These are phyloP conservation scores for Palaemon carinicauda DNA, from an alignment of 1,140 invertebrate genomes.

Conservation along the genomic window DNA sequence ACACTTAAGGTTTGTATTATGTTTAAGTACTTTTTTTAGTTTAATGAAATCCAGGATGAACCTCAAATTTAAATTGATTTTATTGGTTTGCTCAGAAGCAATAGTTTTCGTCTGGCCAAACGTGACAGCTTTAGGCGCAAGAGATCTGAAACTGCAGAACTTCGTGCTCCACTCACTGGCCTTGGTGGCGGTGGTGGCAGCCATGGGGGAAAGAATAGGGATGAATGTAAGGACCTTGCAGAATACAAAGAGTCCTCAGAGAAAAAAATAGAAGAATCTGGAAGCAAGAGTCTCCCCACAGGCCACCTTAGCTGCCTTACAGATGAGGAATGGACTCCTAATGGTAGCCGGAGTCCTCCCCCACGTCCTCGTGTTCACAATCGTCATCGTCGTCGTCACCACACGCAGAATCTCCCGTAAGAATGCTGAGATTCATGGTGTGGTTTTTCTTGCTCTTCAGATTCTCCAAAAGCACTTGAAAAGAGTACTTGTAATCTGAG, in stretches of 20 bases:
- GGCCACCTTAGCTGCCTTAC: conserved; percentile 35
- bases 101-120: conserved; percentile 42
- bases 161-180: neutral
- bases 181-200: conserved; percentile 5
- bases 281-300: conserved; percentile 48
- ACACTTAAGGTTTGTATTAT: too few species aligned
- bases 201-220: too few species aligned
- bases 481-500: neutral
- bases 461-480: neutral
- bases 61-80: neutral
- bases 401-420: conserved; percentile 39
- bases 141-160: conserved; percentile 17
- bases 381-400: conserved; percentile 49
- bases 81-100: conserved; percentile 39
- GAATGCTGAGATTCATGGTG: conserved; percentile 5
- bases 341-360: neutral
- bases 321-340: conserved; percentile 30
- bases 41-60: too few species aligned
- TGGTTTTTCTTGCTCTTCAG: neutral
- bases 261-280: neutral
- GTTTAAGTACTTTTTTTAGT: too few species aligned
- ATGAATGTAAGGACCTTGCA: neutral
- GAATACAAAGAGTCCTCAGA: neutral
- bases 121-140: conserved; percentile 30
- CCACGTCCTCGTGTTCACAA: conserved; percentile 9